Evolutionary conservation across 2,888 invertebrate species (phyloP), one percentile per base, ranked within the genome.

Genomic region (Cyrtodaria siliqua): DNA sequence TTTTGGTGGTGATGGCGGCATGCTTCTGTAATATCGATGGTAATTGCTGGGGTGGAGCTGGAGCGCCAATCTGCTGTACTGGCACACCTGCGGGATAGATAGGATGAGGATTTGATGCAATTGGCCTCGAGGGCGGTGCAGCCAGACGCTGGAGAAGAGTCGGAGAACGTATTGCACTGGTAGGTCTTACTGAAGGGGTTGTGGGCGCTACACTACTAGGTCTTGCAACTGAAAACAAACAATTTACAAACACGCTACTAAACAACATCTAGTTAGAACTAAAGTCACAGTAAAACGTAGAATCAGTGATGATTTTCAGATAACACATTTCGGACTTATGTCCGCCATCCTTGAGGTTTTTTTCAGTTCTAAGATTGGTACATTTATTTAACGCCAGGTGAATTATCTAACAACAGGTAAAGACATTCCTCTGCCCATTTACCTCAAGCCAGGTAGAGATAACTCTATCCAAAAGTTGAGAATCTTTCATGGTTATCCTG

Each of bases 141-240:
- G 88, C 86, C 57, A 90, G 85, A 64, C 89, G 85, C 78, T 89
- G 87, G 52, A 87, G 80, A 63, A 90, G 83, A 52, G 88, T 87
- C 57, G 89, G 88, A 61, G 88, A 77, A 50, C 73, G 67, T 67
- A 81, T 74, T 68, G 79, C 71, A 71, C 71, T 80, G 80, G 81
- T 84, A 73, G 79, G 82, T 79, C 79, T 66, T 49, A 79, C 75
- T 72, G 80, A 67, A 55, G 77, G 55, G 59, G 75, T 66, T 61
- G 70, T 59, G 49, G 75, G 64, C 42, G 71, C 69, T 76, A 86
- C 77, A 85, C 84, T 86, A 33, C 82, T 75, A 79, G 82, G 60
- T 83, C 82, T 82, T 85, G 77, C 76, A 83, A 87, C 89, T 89
- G 89, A 88, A 88, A 88, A 84, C 85, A 87, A 83, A 84, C 85